phyloP scores from a whole-genome alignment of 2,888 invertebrate species.

The Heliconius erato region DNA sequence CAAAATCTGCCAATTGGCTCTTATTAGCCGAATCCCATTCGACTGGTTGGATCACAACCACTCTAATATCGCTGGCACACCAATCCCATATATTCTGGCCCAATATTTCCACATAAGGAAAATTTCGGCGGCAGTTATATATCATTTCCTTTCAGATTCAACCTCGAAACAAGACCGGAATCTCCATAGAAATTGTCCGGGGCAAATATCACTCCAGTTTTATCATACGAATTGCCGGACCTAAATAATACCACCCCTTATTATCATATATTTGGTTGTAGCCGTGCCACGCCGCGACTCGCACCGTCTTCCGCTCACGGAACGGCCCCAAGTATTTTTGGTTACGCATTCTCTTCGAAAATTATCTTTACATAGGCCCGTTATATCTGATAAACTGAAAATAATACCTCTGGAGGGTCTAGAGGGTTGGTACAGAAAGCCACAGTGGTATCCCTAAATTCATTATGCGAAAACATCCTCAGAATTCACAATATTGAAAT shows the following conservation, averaged over 20 bases:
- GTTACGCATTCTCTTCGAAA: conserved; percentile 55
- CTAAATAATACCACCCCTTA: conserved; percentile 79
- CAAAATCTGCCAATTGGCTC: conserved; percentile 38
- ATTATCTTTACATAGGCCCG: conserved; percentile 58
- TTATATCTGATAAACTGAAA: conserved; percentile 61
- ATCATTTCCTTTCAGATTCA: conserved; percentile 82
- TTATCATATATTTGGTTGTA: conserved; percentile 76
- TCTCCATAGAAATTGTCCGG: conserved; percentile 84
- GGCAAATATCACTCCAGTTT: conserved; percentile 82
- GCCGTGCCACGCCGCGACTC: conserved; percentile 71
- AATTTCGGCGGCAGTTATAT: conserved; percentile 68
- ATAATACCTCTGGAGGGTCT: conserved; percentile 62
- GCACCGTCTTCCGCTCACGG: conserved; percentile 66
- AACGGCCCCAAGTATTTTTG: conserved; percentile 62
- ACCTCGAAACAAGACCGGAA: conserved; percentile 81
- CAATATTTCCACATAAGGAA: conserved; percentile 71
- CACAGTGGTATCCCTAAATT: conserved; percentile 84
- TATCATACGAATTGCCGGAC: conserved; percentile 84
- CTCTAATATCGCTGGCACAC: conserved; percentile 52
- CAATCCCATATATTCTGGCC: conserved; percentile 52
- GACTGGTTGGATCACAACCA: conserved; percentile 46
- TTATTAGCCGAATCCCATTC: conserved; percentile 27
- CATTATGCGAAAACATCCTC: conserved; percentile 82
- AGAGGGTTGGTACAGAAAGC: conserved; percentile 77
- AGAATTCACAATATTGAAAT: conserved; percentile 86